These are phyloP conservation scores for Ectropis grisescens DNA, from an alignment of 1,140 invertebrate genomes.

Conservation along the genomic window DNA sequence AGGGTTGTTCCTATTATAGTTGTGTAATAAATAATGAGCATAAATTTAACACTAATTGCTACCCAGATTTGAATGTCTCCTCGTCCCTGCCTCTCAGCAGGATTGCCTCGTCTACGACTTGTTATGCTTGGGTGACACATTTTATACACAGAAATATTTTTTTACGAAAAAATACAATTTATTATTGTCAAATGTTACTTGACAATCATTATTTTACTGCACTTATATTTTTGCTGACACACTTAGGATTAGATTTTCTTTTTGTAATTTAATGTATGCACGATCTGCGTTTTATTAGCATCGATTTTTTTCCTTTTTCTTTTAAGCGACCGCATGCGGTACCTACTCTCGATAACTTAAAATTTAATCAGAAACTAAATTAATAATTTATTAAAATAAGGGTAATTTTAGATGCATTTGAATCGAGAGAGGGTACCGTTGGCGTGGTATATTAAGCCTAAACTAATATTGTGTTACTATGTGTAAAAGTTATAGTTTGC, in stretches of 20 bases:
- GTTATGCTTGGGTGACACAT: slow-evolving; percentile 62
- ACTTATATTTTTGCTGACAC: slow-evolving; percentile 68
- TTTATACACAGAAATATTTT: slow-evolving; percentile 69
- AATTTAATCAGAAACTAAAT: slow-evolving; percentile 29
- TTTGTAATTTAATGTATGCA: slow-evolving; percentile 66
- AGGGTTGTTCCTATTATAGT: no score
- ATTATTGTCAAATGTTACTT: slow-evolving; percentile 63
- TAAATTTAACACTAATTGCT: no score
- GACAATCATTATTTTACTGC: slow-evolving; percentile 65
- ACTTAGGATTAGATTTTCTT: slow-evolving; percentile 58
- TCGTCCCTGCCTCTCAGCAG: no score
- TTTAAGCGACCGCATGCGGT: slow-evolving; percentile 31
- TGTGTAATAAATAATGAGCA: no score
- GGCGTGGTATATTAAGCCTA: slow-evolving; percentile 39
- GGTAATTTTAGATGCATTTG: not conserved
- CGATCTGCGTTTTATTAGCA: slow-evolving; percentile 67
- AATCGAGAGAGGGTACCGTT: slow-evolving; percentile 32
- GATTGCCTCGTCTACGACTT: slow-evolving; percentile 29
- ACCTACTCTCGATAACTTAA: slow-evolving; percentile 30
- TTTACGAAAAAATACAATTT: slow-evolving; percentile 61
- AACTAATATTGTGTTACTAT: slow-evolving; percentile 62
- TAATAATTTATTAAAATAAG: slow-evolving; percentile 37
- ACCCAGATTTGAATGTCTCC: no score
- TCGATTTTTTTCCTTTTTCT: slow-evolving; percentile 34
- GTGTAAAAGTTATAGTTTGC: slow-evolving; percentile 62